phyloP scores from a whole-genome alignment of 2,888 invertebrate species.

The Drosophila kanekoi region DNA sequence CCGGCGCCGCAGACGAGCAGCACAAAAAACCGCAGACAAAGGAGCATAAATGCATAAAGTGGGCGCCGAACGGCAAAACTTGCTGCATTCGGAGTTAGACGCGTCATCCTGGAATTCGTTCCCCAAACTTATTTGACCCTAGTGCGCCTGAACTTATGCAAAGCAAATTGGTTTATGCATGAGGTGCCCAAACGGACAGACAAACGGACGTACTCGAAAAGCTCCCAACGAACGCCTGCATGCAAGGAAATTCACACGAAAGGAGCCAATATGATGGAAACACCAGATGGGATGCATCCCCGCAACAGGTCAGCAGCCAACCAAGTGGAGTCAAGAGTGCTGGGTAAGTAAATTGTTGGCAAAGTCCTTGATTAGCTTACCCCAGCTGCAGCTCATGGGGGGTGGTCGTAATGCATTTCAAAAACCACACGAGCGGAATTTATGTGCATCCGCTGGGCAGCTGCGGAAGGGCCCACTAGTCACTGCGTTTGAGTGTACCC shows the following conservation, averaged over 20 bases:
- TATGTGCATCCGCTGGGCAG: constrained; percentile 58
- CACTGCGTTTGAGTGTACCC: constrained; percentile 17
- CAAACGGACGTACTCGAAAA: constrained; percentile 21
- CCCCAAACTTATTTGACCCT: constrained; percentile 13
- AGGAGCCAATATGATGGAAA: constrained; percentile 60
- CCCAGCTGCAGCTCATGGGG: constrained; percentile 31
- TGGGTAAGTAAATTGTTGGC: constrained; percentile 76
- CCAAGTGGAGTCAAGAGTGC: constrained; percentile 26
- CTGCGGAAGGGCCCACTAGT: constrained; percentile 2
- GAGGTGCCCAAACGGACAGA: constrained; percentile 55
- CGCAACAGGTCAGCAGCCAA: constrained; percentile 11
- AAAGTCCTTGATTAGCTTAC: constrained; percentile 78
- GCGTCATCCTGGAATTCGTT: constrained; percentile 23
- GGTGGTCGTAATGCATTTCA: constrained; percentile 68
- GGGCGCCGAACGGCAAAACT: constrained; percentile 53
- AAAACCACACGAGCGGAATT: constrained; percentile 77
- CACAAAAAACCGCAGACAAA: constrained; percentile 72
- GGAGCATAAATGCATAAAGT: constrained; percentile 77
- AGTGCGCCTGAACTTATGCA: constrained; percentile 60
- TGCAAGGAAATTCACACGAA: constrained; percentile 61
- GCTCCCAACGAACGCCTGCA: constrained; percentile 27
- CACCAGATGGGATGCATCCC: constrained; percentile 13
- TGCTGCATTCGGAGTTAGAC: constrained; percentile 61
- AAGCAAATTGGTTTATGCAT: constrained; percentile 79
- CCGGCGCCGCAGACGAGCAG: constrained; percentile 69